These are phyloP conservation scores for Pheosia tremula DNA, from an alignment of 2,888 invertebrate species.

Conservation along the genomic window DNA sequence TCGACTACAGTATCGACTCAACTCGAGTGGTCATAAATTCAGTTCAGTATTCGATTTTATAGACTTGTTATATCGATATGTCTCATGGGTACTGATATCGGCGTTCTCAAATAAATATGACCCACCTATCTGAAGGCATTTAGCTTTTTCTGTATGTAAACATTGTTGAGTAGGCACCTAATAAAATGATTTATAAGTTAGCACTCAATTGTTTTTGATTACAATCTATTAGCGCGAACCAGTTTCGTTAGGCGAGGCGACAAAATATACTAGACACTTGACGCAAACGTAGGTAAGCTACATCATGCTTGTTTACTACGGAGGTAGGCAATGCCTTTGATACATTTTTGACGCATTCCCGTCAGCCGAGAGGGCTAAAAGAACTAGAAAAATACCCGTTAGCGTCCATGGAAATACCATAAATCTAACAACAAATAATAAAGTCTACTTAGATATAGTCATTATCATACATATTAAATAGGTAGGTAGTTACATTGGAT, in stretches of 20 bases:
- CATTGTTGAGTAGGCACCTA: not conserved
- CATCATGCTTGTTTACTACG: no score
- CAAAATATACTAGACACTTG: not conserved
- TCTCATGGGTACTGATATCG: not conserved
- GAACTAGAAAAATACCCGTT: no score
- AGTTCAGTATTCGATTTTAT: not conserved
- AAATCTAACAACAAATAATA: no score
- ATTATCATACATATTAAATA: no score
- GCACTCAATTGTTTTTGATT: conserved; percentile 1
- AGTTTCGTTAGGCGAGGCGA: not conserved
- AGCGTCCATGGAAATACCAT: no score
- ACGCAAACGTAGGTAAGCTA: no score
- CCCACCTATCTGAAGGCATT: not conserved
- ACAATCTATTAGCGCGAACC: not conserved
- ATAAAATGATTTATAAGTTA: conserved; percentile 5
- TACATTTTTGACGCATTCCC: no score
- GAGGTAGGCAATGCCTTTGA: no score
- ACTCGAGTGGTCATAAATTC: not conserved
- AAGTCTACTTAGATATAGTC: no score
- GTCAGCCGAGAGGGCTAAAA: no score
- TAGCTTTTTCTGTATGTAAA: not conserved
- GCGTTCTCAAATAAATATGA: not conserved
- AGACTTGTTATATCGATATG: not conserved
- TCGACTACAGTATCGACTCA: not conserved
- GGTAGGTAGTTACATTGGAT: no score